Base-by-base conservation (phyloP, 2,888 invertebrate species). In the Drosophila lacicola region DNA sequence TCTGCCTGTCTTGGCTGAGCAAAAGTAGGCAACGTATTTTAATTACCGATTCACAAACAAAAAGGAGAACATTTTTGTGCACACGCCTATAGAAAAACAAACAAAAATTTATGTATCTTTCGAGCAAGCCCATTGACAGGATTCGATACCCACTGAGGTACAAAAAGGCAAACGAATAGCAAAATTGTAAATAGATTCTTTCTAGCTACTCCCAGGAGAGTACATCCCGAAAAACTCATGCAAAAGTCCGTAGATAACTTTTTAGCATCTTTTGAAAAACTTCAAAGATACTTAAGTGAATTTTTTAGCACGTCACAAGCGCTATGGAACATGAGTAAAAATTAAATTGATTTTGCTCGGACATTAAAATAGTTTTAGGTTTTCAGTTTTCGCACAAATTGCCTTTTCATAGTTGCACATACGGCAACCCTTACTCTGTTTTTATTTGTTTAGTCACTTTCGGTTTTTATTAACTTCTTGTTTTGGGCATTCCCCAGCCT, bases 231-330 rank as follows among this genome's bases (percentile, higher is more conserved):
- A 62, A 58, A 74, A 83, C 84, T 79, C 53, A 67, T 64, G 73
- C 74, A 62, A 69, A 70, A 75, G 71, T 77, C 60, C 47, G 36
- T 37, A 14, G 47, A 57, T 66, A 82, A 82, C 78, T 86, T 81
- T 72, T 73, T 60, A 68, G 65, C 72, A 80, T 82, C 70, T 79
- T 69, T 56, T 61, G 42, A 45, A 41, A 74, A 83, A 83, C 84
- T 83, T 83, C 84, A 81, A 83, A 83, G 82, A 87, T 81, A 81
- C 84, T 84, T 87, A 84, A 87, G 82, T 83, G 82, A 82, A 87
- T 87, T 83, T 78, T 84, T 66, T 55, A 74, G 79, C 82, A 66
- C 50, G 46, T 66, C 67, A 21, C 69, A 54, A 45, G 45, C 57
- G 51, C 46, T 25, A 36, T 46, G 67, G 73, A 78, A 74, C 80